A percentile compares a stretch with the other conserved stretches of the same genome.
These are phyloP conservation scores for Notolabrus celidotus DNA, from an alignment of 2,797 vertebrate species.

Conservation along the genomic window DNA sequence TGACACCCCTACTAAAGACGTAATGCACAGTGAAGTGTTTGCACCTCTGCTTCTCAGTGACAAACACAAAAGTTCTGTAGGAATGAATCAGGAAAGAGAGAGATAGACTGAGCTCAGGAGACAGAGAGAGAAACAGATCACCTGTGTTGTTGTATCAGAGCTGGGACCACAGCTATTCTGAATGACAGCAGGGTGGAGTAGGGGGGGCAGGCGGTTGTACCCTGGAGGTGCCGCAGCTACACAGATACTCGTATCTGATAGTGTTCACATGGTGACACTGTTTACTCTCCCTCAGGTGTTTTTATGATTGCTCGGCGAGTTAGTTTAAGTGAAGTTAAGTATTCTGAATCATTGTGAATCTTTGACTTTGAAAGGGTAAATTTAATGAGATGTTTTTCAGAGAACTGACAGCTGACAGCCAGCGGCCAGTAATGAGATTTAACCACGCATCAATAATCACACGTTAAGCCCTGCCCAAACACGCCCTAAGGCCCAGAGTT, in stretches of 20 bases:
- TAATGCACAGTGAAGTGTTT: too few relatives aligned
- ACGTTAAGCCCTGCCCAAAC: slow-evolving; percentile 53
- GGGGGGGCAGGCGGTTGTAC: not conserved
- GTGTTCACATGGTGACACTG: not conserved
- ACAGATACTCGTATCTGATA: not conserved
- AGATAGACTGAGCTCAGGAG: too few relatives aligned
- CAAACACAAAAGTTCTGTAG: too few relatives aligned
- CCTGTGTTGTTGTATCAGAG: not conserved
- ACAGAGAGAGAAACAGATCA: slow-evolving; percentile 15
- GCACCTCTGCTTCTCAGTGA: too few relatives aligned
- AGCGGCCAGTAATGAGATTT: slow-evolving; percentile 52
- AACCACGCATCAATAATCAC: slow-evolving; percentile 54
- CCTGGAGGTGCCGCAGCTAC: not conserved
- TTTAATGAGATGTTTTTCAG: slow-evolving; percentile 51
- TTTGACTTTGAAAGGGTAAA: slow-evolving; percentile 52
- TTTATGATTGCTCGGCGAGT: slow-evolving; percentile 1
- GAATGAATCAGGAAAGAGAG: too few relatives aligned
- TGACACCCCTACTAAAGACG: too few relatives aligned
- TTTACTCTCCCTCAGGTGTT: not conserved
- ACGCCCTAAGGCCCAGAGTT: slow-evolving; percentile 33
- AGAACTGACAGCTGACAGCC: slow-evolving; percentile 51
- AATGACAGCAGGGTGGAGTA: not conserved
- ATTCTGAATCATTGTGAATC: slow-evolving; percentile 10
- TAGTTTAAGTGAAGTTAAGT: slow-evolving; percentile 13
- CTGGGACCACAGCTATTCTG: slow-evolving; percentile 18